These are phyloP conservation scores for Scarus forsteni DNA, from an alignment of 2,797 vertebrate species.

Conservation along the genomic window DNA sequence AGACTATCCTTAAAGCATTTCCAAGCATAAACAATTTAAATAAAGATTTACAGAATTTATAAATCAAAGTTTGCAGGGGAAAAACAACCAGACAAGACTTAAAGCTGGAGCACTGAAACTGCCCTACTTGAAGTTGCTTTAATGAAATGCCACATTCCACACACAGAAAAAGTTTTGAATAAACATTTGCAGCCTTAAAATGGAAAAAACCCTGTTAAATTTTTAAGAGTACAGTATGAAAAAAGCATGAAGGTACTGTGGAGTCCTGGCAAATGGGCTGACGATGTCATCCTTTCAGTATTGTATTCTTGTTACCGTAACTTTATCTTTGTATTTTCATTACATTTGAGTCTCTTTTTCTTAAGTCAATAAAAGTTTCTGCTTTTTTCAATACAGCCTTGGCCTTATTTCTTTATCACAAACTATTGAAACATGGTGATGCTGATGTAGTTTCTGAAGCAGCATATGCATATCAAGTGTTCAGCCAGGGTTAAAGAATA, in stretches of 20 bases:
- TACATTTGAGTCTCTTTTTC: conserved; percentile 64
- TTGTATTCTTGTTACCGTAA: conserved; percentile 74
- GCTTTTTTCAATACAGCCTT: conserved; percentile 59
- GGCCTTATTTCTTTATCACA: conserved; percentile 12
- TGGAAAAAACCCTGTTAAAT: background rate
- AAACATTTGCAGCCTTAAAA: background rate
- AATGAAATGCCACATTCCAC: conserved; percentile 18
- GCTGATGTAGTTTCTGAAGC: too few relatives aligned
- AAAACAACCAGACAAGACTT: conserved; percentile 70
- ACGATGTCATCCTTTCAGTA: conserved; percentile 68
- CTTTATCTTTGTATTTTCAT: conserved; percentile 68
- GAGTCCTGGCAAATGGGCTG: conserved; percentile 40
- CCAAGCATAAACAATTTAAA: too few relatives aligned
- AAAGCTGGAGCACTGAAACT: conserved; percentile 50
- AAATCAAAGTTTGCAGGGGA: conserved; percentile 5
- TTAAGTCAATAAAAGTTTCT: conserved; percentile 82
- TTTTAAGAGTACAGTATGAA: conserved; percentile 5
- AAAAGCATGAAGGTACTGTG: conserved; percentile 15
- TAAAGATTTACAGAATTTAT: background rate
- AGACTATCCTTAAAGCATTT: too few relatives aligned
- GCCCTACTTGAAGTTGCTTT: conserved; percentile 73
- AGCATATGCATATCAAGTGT: too few relatives aligned
- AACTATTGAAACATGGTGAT: too few relatives aligned
- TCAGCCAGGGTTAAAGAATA: too few relatives aligned
- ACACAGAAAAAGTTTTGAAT: conserved; percentile 1